Conservation (phyloP, 1,140 invertebrate genomes). For the Monochamus saltuarius region DNA sequence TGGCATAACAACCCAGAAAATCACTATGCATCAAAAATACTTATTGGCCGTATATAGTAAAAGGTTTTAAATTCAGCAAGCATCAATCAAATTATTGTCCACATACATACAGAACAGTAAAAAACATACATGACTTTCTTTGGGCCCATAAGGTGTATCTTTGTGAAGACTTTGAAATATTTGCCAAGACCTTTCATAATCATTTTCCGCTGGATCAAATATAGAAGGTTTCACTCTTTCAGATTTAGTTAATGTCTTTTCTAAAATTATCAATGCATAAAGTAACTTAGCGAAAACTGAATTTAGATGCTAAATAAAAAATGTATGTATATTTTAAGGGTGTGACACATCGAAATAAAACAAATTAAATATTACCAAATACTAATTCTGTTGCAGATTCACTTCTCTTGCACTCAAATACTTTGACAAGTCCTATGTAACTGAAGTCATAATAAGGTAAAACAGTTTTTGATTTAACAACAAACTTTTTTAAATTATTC, state of each 20-base stretch:
- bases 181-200: slow-evolving; percentile 7
- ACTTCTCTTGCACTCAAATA: slow-evolving; percentile 20
- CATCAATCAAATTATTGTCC: too few species aligned
- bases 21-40: too few species aligned
- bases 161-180: slow-evolving; percentile 4
- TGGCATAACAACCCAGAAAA: too few species aligned
- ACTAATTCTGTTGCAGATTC: slow-evolving; percentile 17
- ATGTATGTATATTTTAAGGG: too few species aligned
- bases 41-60: too few species aligned
- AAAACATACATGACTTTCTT: slow-evolving; percentile 1
- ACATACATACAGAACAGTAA: neutral
- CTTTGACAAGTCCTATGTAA: slow-evolving; percentile 23
- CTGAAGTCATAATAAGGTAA: slow-evolving; percentile 25
- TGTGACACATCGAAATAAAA: too few species aligned
- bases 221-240: neutral
- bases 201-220: slow-evolving; percentile 7
- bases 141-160: slow-evolving; percentile 6
- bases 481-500: slow-evolving; percentile 22
- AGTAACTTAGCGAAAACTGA: too few species aligned
- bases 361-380: slow-evolving; percentile 16
- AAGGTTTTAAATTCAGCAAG: too few species aligned
- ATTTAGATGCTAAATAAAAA: too few species aligned
- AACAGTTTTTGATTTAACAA: slow-evolving; percentile 28
- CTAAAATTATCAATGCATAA: too few species aligned
- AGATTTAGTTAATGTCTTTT: too few species aligned